Evolutionary conservation across 2,113 vertebrate species (phyloP), one percentile per base, ranked within the genome.

Genomic region (Tupaia tana): DNA sequence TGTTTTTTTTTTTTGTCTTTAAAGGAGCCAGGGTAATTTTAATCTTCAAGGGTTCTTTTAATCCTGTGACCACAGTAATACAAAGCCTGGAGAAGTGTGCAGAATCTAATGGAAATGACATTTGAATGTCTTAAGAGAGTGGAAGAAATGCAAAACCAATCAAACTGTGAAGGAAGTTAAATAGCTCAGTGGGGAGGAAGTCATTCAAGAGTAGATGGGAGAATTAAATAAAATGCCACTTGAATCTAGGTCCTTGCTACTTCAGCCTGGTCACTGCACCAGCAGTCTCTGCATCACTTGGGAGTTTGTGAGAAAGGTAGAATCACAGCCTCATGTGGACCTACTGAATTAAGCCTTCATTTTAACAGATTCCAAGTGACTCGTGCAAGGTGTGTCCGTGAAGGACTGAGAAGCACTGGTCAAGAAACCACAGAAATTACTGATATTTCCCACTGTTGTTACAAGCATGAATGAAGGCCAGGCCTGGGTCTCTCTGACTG

Each of bases 131-230:
- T 73, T 90, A 75, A 86, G 70, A 91, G 90, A 90, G 91, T 82
- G 73, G 89, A 90, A 96, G 93, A 91, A 86, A 93, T 81, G 83
- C 71, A 94, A 94, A 94, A 87, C 56, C 79, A 95, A 90, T 89
- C 95, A 86, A 80, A 96, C 80, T 43, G 86, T 71, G 86, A 88
- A 66, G 58, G 67, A 93, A 96, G 95, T 71, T 66, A 90, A 58
- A 58, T 86, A 81, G 66, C 89, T 82, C 87, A 3, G 56, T 77
- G 67, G 88, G 20, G 69, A 74, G 29, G 78, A 86, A 88, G 91
- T 64, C 74, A 80, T 67, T 52, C 19, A 14, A 15, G 70, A 91
- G n/a, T 11, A 69, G 59, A 61, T 67, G 67, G 79, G 90, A 89
- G 91, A 94, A 94, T 7, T 61, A 54, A 66, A 71, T 58, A 69